Conservation (phyloP, 2,888 invertebrate species). For the Agrotis clavis region DNA sequence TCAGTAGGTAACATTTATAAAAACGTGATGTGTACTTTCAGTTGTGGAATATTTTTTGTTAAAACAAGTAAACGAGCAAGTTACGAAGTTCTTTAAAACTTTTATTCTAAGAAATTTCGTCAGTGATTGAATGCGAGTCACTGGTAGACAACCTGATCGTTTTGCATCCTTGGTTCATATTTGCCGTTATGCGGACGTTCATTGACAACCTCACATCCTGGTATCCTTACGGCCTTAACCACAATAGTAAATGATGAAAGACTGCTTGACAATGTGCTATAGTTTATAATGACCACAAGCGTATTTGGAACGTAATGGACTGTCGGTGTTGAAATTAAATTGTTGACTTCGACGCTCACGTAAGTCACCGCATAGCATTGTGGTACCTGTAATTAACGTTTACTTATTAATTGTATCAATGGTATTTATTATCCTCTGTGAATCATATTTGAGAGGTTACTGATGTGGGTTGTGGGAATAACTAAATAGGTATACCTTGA, state of each 20-base stretch:
- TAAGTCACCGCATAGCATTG: conserved; percentile 39
- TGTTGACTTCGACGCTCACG: conserved; percentile 39
- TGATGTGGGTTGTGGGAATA: not conserved
- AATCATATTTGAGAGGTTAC: not conserved
- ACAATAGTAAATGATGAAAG: conserved; percentile 21
- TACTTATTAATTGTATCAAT: not conserved
- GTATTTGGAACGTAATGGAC: conserved; percentile 16
- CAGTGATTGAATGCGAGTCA: too few species aligned
- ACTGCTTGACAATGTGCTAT: conserved; percentile 32
- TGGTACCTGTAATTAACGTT: conserved; percentile 42
- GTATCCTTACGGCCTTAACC: conserved; percentile 16
- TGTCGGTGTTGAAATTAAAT: conserved; percentile 32
- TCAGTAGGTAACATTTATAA: too few species aligned
- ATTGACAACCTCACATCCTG: not conserved
- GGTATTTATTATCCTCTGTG: not conserved
- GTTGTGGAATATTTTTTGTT: too few species aligned
- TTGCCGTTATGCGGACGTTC: not conserved
- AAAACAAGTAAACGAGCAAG: too few species aligned
- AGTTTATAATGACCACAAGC: conserved; percentile 27
- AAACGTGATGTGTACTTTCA: too few species aligned
- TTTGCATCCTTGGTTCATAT: not conserved
- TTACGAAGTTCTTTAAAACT: too few species aligned
- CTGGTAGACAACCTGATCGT: not conserved
- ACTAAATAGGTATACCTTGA: too few species aligned
- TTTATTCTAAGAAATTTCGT: too few species aligned